phyloP scores from a whole-genome alignment of 2,113 vertebrate species.

The Mirza zaza region DNA sequence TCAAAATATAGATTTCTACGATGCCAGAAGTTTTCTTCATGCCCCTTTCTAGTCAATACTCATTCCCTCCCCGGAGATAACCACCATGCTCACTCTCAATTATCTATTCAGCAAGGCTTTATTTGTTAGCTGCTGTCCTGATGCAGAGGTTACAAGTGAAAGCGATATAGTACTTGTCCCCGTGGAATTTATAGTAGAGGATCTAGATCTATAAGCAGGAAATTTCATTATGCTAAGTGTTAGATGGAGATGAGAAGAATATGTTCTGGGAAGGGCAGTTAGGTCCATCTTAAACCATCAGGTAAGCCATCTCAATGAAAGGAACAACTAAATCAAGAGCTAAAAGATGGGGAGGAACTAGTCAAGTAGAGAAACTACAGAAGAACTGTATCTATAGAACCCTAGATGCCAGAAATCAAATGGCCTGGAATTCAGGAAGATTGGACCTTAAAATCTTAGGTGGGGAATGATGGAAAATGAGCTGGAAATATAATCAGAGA shows the following conservation, averaged over 20 bases:
- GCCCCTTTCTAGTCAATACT: neutral
- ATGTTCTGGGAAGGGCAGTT: neutral
- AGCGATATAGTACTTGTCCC: neutral
- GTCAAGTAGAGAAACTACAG: neutral
- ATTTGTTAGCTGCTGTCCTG: neutral
- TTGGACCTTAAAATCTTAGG: neutral
- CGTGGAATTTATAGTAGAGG: neutral
- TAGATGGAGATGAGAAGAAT: neutral
- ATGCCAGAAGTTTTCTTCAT: neutral
- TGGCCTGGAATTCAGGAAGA: neutral
- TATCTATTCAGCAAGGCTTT: neutral
- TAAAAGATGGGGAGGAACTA: neutral
- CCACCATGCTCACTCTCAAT: neutral
- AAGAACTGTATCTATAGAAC: neutral
- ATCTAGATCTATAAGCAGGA: neutral
- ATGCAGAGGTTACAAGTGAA: neutral
- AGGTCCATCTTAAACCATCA: neutral
- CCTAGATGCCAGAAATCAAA: neutral
- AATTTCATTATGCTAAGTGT: neutral
- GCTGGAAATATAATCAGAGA: neutral
- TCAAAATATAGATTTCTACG: neutral
- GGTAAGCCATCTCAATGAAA: neutral
- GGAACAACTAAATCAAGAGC: rapidly evolving
- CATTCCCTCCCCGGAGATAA: neutral
- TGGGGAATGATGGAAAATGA: neutral